A percentile compares a stretch with the other conserved stretches of the same genome.
Conservation (phyloP, 2,888 invertebrate species). For the Tipula helvola region DNA sequence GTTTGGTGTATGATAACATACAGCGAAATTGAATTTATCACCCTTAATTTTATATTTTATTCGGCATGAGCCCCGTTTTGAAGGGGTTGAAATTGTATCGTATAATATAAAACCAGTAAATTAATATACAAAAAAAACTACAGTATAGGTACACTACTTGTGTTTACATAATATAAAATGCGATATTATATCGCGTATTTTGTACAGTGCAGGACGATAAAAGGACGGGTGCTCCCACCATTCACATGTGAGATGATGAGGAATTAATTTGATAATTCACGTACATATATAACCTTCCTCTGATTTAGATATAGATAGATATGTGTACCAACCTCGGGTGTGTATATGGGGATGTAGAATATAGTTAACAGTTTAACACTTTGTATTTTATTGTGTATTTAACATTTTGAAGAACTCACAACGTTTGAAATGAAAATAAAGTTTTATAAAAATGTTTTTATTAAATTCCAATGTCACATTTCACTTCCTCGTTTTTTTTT, state of each 20-base stretch:
- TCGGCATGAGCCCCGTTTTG: neutral
- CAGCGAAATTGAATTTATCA: neutral
- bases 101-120: neutral
- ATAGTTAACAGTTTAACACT: neutral
- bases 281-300: neutral
- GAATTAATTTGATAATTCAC: neutral
- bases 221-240: neutral
- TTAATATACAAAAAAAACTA: neutral
- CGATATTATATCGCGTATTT: too few relatives aligned
- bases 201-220: neutral
- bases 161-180: too few relatives aligned
- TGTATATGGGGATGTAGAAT: neutral
- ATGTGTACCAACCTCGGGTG: neutral
- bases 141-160: neutral
- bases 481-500: neutral
- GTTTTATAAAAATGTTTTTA: neutral
- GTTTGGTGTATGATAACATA: neutral
- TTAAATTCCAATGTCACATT: constrained; percentile 4
- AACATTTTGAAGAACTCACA: neutral
- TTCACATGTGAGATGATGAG: neutral
- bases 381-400: neutral
- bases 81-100: neutral
- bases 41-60: neutral
- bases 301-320: neutral
- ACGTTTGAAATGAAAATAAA: neutral